Base-by-base conservation (phyloP, 2,888 invertebrate species). In the Tetranychus truncatus region DNA sequence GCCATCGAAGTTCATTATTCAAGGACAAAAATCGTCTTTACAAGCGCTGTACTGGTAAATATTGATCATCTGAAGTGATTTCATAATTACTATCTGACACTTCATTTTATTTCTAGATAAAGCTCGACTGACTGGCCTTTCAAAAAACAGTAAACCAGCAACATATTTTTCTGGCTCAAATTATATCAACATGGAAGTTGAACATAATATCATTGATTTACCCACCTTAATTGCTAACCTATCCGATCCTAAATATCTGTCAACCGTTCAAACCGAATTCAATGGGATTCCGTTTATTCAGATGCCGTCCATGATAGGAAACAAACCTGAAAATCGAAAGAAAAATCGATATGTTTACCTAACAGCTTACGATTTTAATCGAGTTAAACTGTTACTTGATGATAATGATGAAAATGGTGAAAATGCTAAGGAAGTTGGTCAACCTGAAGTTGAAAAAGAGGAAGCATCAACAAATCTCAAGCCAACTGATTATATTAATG, bases 261-360 rank as follows among this genome's bases (percentile, higher is more conserved):
- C 55, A 6, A 3, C 15, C 15, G 2, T 55, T 2, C 55, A 55
- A 15, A 55, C 55, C 9, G 55, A 55, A 55, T 55, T 55, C 15
- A 55, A 55, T 55, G 9, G 11, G 7, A 55, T 55, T 55, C 55
- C 55, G 9, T 55, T 55, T 15, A 55, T 55, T 9, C 55, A 55
- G 6, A 55, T 55, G 55, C 55, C 55, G 1, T 55, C 55, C 9
- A 88, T 94, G 87, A 97, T 99, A 82, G 89, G 92, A 65, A 99
- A 99, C 84, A 96, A 97, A 81, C 92, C 95, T 20, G 69, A 69
- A 11, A 69, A 99, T 84, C 96, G 96, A 81, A 91, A 94, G 20
- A 99, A 99, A 84, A 99, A 99, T 84, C 90, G 99, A 73, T 99
- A 99, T 82, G 97, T 97, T 44, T 99, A 99, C 83, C 97, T 99